phyloP scores from a whole-genome alignment of 2,797 vertebrate species.

The Pseudotriccus pelzelni region DNA sequence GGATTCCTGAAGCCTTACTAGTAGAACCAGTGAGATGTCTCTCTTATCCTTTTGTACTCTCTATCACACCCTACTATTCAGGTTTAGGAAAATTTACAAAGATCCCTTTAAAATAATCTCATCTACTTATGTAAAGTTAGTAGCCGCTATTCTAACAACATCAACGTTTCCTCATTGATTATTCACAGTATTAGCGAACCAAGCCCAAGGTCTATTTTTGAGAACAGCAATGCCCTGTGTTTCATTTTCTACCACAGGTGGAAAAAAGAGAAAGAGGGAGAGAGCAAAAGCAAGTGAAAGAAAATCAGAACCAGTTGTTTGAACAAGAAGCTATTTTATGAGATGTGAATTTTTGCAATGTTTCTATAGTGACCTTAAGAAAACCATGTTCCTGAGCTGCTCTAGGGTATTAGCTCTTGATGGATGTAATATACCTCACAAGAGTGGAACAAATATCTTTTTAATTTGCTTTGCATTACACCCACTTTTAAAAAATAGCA shows the following conservation, averaged over 20 bases:
- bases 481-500: not conserved
- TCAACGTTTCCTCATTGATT: not conserved
- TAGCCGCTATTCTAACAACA: not conserved
- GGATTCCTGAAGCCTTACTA: not conserved
- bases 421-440: not conserved
- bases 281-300: fast-evolving
- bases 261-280: not conserved
- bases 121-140: not conserved
- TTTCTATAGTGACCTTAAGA: not conserved
- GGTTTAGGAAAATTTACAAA: not conserved
- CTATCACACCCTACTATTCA: not conserved
- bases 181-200: not conserved
- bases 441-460: not conserved
- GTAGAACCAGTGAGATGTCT: not conserved
- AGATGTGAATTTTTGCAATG: not conserved
- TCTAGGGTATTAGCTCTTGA: not conserved
- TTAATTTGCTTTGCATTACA: not conserved
- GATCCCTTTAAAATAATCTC: not conserved
- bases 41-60: not conserved
- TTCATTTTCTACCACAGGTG: not conserved
- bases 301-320: not conserved
- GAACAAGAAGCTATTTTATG: not conserved
- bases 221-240: not conserved
- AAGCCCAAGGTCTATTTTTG: not conserved
- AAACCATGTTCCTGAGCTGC: not conserved